A percentile compares a stretch with the other conserved stretches of the same genome.
Evolutionary conservation across 1,140 invertebrate genomes (phyloP).

Genomic region (Chelonus insularis): DNA sequence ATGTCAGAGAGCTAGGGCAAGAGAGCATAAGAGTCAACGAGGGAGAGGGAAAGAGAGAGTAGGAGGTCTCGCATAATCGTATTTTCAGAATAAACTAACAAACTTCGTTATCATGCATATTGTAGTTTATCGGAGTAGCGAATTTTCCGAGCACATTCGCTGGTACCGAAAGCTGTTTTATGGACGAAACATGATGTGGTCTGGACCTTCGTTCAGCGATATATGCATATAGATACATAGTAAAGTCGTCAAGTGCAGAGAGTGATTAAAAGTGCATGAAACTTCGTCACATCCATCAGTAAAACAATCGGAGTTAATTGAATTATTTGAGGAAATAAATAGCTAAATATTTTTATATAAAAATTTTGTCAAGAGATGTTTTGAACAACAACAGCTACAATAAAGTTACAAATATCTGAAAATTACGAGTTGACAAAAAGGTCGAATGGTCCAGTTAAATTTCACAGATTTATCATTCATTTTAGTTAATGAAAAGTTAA

Average conservation of each 20-base stretch:
- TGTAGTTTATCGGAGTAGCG: constrained; percentile 28
- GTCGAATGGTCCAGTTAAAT: neutral
- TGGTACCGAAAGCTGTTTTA: constrained; percentile 12
- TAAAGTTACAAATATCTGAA: neutral
- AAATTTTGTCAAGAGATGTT: too few species aligned
- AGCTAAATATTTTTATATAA: too few species aligned
- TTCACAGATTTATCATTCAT: constrained; percentile 16
- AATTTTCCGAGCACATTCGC: constrained; percentile 23
- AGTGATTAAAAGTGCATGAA: neutral
- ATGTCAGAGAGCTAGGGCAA: neutral
- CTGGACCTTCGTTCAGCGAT: neutral
- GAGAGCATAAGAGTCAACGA: neutral
- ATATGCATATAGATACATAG: neutral
- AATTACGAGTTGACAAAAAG: neutral
- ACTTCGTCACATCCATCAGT: neutral
- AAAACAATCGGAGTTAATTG: too few species aligned
- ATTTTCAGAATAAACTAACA: constrained; percentile 31
- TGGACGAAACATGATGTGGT: neutral
- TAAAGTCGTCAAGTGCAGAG: neutral
- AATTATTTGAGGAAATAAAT: too few species aligned
- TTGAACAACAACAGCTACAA: neutral
- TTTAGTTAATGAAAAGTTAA: constrained; percentile 20
- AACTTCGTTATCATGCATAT: constrained; percentile 33
- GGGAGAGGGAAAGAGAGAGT: neutral
- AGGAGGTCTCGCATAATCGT: constrained; percentile 25